These are phyloP conservation scores for Hydrozoanthus tunicans DNA, from an alignment of 64 coral and sea anemone genomes.

Conservation along the genomic window DNA sequence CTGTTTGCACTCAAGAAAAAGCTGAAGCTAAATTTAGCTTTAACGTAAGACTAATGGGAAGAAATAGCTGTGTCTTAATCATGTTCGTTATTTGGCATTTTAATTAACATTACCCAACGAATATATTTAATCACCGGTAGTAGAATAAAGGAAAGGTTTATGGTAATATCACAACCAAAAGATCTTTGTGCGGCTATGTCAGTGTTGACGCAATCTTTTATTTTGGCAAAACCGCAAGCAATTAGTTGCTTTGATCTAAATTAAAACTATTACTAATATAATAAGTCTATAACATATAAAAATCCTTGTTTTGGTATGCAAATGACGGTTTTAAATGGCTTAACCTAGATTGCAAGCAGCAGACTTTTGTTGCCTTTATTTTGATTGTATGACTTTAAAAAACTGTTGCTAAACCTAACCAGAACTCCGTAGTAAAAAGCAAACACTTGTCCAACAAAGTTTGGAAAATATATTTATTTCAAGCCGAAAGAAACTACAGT, in stretches of 20 bases:
- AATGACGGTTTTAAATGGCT: not conserved
- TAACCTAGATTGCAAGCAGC: slow-evolving; percentile 7
- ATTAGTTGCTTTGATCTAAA: not conserved
- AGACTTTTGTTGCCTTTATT: not conserved
- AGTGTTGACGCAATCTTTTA: too few species aligned
- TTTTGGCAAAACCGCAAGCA: not conserved
- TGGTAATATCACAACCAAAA: too few species aligned
- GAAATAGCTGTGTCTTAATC: not conserved
- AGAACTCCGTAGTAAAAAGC: not conserved
- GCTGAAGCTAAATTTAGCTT: not conserved
- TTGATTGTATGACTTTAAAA: not conserved
- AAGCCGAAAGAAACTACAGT: not conserved
- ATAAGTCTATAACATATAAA: not conserved
- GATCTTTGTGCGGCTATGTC: too few species aligned
- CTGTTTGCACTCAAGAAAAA: not conserved
- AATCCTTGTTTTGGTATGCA: not conserved
- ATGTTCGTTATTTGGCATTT: not conserved
- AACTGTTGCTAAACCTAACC: not conserved
- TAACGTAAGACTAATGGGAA: too few species aligned
- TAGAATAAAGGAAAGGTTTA: too few species aligned
- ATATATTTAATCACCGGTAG: too few species aligned
- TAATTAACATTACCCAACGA: too few species aligned
- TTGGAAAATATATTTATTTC: slow-evolving; percentile 17
- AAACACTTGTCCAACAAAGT: not conserved
- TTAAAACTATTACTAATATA: not conserved